Conservation (phyloP, 2,797 vertebrate species). For the Chaenodraco wilsoni region DNA sequence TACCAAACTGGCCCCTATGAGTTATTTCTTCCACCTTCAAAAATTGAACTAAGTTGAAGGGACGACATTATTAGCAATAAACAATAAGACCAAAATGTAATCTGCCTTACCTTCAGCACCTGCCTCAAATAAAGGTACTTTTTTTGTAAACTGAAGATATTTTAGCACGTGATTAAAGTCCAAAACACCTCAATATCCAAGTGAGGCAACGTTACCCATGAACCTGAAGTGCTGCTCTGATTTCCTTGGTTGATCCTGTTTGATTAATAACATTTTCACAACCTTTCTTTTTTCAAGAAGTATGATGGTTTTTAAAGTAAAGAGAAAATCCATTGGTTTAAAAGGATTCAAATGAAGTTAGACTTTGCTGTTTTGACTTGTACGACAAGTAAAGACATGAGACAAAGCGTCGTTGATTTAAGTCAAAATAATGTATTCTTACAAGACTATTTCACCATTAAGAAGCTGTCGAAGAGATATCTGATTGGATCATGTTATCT, state of each 20-base stretch:
- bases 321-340: neutral
- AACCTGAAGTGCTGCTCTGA: neutral
- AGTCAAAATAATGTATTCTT: neutral
- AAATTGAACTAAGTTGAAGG: conserved; percentile 12
- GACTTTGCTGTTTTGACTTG: neutral
- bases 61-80: conserved; percentile 4
- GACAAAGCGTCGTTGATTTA: too few species aligned
- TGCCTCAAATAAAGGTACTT: neutral
- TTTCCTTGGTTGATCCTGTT: conserved; percentile 1
- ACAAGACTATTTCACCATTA: neutral
- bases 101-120: neutral
- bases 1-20: conserved; percentile 24
- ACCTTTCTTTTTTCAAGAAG: neutral
- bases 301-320: neutral
- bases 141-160: neutral
- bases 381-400: neutral
- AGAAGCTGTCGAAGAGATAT: neutral
- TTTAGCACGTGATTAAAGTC: conserved; percentile 2
- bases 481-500: neutral
- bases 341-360: neutral
- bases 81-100: neutral
- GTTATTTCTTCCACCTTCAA: conserved; percentile 26
- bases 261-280: neutral
- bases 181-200: conserved; percentile 1
- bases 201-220: conserved; percentile 1